Evolutionary conservation across 2,113 vertebrate genomes (phyloP).

Genomic region (Emydocephalus ijimae): DNA sequence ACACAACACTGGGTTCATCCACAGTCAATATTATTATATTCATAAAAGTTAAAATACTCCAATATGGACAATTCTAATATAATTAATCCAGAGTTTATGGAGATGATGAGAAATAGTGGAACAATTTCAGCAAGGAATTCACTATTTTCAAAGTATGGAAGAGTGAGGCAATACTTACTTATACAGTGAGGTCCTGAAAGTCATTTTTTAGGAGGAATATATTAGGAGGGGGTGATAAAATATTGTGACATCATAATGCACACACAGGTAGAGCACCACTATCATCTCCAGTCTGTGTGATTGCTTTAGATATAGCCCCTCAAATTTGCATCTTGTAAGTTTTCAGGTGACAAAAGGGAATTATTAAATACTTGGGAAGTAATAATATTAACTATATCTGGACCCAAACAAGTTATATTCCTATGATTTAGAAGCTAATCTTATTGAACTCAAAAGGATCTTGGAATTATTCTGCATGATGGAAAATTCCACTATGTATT

Average conservation of each 20-base stretch:
- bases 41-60: background rate
- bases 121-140: background rate
- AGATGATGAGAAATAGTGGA: background rate
- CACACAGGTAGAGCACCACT: background rate
- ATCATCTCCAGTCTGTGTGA: background rate
- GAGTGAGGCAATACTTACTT: background rate
- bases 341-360: background rate
- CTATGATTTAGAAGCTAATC: background rate
- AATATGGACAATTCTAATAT: background rate
- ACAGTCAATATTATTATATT: background rate
- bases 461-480: conserved; percentile 43
- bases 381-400: background rate
- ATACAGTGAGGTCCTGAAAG: background rate
- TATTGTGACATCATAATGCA: background rate
- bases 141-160: background rate
- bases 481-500: conserved; percentile 18
- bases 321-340: background rate
- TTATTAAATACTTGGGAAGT: background rate
- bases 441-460: background rate
- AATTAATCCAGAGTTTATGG: background rate
- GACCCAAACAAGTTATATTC: background rate
- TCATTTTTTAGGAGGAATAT: background rate
- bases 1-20: background rate
- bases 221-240: background rate
- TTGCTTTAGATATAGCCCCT: background rate